Conservation (phyloP, 2,113 vertebrate species). For the Labeo rohita region DNA sequence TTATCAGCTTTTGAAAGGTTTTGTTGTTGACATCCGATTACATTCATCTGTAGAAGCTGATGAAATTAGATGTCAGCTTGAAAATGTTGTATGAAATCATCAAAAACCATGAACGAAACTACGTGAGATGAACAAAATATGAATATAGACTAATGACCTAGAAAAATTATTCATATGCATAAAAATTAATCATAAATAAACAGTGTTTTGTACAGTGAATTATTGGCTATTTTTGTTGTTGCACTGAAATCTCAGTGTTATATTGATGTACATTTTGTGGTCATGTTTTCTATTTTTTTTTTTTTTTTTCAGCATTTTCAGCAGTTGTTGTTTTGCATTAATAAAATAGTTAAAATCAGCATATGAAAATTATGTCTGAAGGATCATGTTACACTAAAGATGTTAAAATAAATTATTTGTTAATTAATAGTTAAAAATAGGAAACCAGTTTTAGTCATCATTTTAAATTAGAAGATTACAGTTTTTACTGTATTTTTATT, state of each 20-base stretch:
- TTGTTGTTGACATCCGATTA: background rate
- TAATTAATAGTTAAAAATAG: too few relatives aligned
- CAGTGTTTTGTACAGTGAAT: background rate
- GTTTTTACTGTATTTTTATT: background rate
- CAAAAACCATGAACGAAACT: background rate
- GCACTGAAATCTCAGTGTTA: background rate
- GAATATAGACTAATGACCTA: background rate
- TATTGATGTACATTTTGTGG: background rate
- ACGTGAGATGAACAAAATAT: background rate
- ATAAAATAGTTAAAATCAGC: background rate
- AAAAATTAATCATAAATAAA: background rate
- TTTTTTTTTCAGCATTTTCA: background rate
- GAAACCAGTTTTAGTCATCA: too few relatives aligned
- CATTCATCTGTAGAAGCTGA: background rate
- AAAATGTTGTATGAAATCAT: background rate
- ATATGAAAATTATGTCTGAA: background rate
- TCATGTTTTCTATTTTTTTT: background rate
- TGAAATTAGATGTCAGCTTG: background rate
- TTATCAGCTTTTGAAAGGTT: background rate
- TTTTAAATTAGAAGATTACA: too few relatives aligned
- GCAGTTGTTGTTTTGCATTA: background rate
- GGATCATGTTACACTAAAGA: background rate
- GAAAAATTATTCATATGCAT: background rate
- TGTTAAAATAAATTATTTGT: too few relatives aligned
- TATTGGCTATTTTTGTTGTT: background rate